Evolutionary conservation across 2,888 invertebrate species (phyloP).

Genomic region (Acleris literana): DNA sequence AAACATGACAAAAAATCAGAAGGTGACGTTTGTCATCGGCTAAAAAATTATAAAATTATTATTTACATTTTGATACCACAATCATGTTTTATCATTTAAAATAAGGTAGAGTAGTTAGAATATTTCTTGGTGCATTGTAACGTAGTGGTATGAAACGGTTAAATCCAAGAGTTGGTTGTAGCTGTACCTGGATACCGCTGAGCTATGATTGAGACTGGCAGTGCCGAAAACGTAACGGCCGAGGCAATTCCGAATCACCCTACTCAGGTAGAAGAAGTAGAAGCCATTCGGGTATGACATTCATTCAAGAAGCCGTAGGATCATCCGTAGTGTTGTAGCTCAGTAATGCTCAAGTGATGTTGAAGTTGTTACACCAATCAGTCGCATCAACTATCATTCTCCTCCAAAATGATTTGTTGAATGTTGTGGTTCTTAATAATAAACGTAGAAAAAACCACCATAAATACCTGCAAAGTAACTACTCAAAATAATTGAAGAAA

Average conservation of each 20-base stretch:
- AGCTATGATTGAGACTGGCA: constrained; percentile 71
- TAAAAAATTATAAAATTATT: constrained; percentile 73
- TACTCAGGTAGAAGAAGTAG: constrained; percentile 39
- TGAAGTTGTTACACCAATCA: too few relatives aligned
- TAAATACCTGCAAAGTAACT: too few relatives aligned
- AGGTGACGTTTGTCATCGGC: constrained; percentile 69
- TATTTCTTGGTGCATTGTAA: constrained; percentile 29
- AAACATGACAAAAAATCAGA: constrained; percentile 59
- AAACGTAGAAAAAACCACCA: too few relatives aligned
- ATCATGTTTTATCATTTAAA: constrained; percentile 68
- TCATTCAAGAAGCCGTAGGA: background rate
- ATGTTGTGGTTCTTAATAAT: too few relatives aligned
- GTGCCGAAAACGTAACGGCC: constrained; percentile 62
- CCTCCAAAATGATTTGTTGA: too few relatives aligned
- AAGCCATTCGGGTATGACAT: constrained; percentile 16
- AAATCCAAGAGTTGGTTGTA: constrained; percentile 26
- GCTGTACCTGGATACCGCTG: constrained; percentile 49
- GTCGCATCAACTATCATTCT: too few relatives aligned
- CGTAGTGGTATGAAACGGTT: background rate
- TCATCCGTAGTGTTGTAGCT: background rate
- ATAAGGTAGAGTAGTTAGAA: constrained; percentile 57
- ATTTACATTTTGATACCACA: constrained; percentile 70
- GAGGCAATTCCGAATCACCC: constrained; percentile 49
- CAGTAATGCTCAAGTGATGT: background rate
- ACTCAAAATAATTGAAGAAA: too few relatives aligned